Conservation (phyloP, 1,140 invertebrate species). For the Neuroterus valhalla region DNA sequence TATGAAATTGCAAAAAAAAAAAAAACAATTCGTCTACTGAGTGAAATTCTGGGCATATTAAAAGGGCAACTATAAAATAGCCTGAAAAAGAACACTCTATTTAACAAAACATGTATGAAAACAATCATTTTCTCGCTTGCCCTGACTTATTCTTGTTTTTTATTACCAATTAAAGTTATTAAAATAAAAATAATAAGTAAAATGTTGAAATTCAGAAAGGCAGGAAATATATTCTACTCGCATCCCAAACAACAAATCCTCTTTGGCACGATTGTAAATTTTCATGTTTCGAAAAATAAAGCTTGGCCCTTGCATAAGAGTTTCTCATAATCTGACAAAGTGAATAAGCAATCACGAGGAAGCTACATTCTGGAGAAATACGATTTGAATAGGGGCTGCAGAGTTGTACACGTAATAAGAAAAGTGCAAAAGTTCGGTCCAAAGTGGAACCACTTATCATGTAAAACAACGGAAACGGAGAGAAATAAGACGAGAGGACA, state of each 20-base stretch:
- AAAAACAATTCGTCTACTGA: too few species aligned
- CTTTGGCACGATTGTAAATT: neutral
- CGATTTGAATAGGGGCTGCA: constrained; percentile 25
- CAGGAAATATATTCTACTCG: neutral
- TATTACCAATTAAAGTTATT: too few species aligned
- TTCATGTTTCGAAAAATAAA: neutral
- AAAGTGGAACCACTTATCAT: constrained; percentile 43
- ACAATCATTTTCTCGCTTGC: too few species aligned
- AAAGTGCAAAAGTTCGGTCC: constrained; percentile 32
- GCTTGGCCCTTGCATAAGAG: neutral
- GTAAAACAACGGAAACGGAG: constrained; percentile 14
- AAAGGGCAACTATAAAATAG: too few species aligned
- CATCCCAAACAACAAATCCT: neutral
- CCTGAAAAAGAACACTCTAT: too few species aligned
- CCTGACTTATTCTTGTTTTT: too few species aligned
- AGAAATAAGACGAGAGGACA: constrained; percentile 41
- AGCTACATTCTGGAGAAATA: constrained; percentile 38
- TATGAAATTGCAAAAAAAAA: too few species aligned
- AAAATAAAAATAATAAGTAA: too few species aligned
- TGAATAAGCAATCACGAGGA: constrained; percentile 16
- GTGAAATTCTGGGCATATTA: too few species aligned
- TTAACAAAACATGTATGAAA: too few species aligned
- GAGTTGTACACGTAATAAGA: constrained; percentile 12
- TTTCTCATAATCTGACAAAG: constrained; percentile 12
- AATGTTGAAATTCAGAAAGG: too few species aligned